Conservation (phyloP, 37 sponge, comb jelly and placozoan genomes). For the Beroe forskalii region DNA sequence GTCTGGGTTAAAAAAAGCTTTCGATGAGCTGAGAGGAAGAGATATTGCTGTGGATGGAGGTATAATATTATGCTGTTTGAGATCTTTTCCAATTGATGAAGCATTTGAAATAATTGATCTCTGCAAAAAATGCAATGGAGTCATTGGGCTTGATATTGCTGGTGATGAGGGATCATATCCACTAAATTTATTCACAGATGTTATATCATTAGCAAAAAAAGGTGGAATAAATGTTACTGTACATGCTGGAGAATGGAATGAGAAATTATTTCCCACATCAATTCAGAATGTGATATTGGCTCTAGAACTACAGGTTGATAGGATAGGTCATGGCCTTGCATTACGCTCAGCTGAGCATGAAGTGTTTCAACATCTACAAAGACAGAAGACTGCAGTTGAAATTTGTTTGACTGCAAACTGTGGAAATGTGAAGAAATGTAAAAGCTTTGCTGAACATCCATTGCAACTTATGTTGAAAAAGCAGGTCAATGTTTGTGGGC, state of each 20-base stretch:
- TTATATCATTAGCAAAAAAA: neutral
- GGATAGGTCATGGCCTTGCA: neutral
- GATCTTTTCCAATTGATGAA: neutral
- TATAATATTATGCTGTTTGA: neutral
- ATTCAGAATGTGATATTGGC: neutral
- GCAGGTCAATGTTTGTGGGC: neutral
- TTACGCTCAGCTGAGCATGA: neutral
- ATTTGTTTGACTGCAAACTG: neutral
- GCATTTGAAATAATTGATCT: neutral
- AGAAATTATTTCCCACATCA: neutral
- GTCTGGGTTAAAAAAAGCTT: neutral
- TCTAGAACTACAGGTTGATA: neutral
- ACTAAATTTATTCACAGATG: neutral
- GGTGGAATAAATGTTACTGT: neutral
- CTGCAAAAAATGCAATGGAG: neutral
- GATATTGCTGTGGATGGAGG: neutral
- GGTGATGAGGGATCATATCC: neutral
- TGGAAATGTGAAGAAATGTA: neutral
- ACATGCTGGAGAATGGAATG: neutral
- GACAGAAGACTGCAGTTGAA: neutral
- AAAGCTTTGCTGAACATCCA: neutral
- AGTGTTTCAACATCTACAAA: neutral
- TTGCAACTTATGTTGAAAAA: neutral
- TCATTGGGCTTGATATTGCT: neutral
- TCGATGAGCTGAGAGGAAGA: neutral